Base-by-base conservation (phyloP, 2,113 vertebrate species). In the Cygnus atratus region DNA sequence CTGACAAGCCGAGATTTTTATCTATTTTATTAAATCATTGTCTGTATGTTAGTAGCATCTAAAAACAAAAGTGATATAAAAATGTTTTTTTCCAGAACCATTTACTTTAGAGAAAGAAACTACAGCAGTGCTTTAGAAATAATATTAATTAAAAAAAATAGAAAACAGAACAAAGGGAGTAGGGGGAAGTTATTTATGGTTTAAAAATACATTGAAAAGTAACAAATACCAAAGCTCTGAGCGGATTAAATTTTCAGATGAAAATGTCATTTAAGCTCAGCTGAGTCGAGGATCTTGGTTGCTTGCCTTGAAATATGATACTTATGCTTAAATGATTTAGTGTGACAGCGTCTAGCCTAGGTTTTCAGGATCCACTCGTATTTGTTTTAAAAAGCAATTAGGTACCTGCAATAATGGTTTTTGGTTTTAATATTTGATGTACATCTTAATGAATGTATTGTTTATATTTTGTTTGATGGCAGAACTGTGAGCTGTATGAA, bases 301-400 rank as follows among this genome's bases (percentile, higher is more conserved):
- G 62, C 77, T 96, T 81, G 79, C 87, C 93, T 94, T 89, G 83
- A 97, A 97, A 97, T 94, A 52, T 90, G 92, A 93, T 67, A 93
- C 87, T 90, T 88, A 62, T 0, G 22, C 50, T 92, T 97, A 88
- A 97, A 48, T 88, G 88, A 95, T 97, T 97, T 74, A 95, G 58
- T 85, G 81, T 87, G 71, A 44, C 66, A 61, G 55, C 70, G 37
- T 79, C 85, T 91, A 90, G 86, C 82, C 35, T 94, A 52, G 78
- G 57, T 94, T 94, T 96, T 74, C 76, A 88, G 87, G 48, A 77
- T 94, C 84, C 78, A 84, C 18, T 90, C 57, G 17, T 87, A 46
- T 59, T 89, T 91, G 62, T 17, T 79, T 93, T 93, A 33, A 54
- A 75, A 89, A 37, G 72, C 58, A 57, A 41, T 87, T 90, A 19